Evolutionary conservation across 2,888 invertebrate genomes (phyloP), one percentile per base, ranked within the genome.

Genomic region (Rhogogaster chlorosoma): DNA sequence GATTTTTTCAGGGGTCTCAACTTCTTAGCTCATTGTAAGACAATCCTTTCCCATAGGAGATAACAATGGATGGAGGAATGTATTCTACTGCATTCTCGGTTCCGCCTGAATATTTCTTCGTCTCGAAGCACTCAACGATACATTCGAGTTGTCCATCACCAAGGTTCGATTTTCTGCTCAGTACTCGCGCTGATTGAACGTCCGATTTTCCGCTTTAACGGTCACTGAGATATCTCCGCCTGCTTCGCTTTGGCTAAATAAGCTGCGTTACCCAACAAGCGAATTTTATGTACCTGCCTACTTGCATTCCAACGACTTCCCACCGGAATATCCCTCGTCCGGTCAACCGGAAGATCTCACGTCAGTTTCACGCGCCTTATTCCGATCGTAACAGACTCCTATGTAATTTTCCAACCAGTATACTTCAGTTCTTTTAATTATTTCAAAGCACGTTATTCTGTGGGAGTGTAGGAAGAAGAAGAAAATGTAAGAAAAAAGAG

Each of bases 151-250:
- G 80, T 80, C 64, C 80, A 80, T 80, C 80, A 15, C 61, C 42
- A n/a, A 26, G 38, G 83, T 32, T 83, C 89, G 87, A 91, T 91
- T 91, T 92, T 92, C 92, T 90, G 92, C 88, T 92, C 86, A 85
- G 90, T 92, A 91, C 90, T 87, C 89, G 87, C 87, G 87, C 90
- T 90, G 91, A 91, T 92, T 89, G 90, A 89, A 88, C 87, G 88
- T 88, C 87, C 91, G 90, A 93, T 93, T 93, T 93, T 92, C 92
- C 91, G 90, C 88, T 85, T 90, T 89, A 90, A 70, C 91, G 91
- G 89, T 88, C 89, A 86, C 87, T 85, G 86, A 85, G 86, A 84
- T 83, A 61, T 67, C 77, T 84, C 70, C 73, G 22, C 9, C 36
- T 61, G n/a, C 38, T 67, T 26, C 29, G 18, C 70, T 45, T 70